Conservation (phyloP, 1,140 invertebrate genomes). For the Watersipora subatra region DNA sequence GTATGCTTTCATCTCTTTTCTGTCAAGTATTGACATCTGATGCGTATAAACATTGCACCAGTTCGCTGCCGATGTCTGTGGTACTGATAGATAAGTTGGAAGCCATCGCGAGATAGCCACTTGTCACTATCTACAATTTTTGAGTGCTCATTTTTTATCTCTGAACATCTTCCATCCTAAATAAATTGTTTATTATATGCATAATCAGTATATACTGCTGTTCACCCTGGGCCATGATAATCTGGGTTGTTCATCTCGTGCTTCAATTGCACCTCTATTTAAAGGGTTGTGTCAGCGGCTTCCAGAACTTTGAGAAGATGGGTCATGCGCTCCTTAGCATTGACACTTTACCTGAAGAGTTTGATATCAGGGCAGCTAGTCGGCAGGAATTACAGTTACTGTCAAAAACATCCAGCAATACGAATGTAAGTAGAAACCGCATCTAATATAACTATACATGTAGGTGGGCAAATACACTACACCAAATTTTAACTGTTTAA, state of each 20-base stretch:
- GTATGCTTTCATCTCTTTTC: too few relatives aligned
- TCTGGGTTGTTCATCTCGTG: too few relatives aligned
- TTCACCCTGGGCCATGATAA: neutral
- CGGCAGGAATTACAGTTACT: neutral
- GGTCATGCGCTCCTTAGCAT: neutral
- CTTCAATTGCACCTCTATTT: neutral
- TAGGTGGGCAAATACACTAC: too few relatives aligned
- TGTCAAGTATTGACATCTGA: too few relatives aligned
- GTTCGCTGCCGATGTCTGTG: too few relatives aligned
- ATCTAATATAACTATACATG: too few relatives aligned
- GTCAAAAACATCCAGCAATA: too few relatives aligned
- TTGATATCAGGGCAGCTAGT: neutral
- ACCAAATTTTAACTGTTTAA: too few relatives aligned
- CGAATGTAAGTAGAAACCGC: too few relatives aligned
- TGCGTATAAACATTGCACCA: too few relatives aligned
- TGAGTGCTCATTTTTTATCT: neutral
- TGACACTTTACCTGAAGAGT: neutral
- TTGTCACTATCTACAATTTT: neutral
- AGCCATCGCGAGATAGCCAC: neutral
- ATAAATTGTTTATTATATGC: neutral
- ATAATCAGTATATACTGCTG: neutral
- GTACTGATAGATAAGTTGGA: too few relatives aligned
- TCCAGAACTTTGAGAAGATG: neutral
- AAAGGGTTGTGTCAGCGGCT: neutral
- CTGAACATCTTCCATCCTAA: neutral